Conservation (phyloP, 2,797 vertebrate genomes). For the Epinephelus malabaricus region DNA sequence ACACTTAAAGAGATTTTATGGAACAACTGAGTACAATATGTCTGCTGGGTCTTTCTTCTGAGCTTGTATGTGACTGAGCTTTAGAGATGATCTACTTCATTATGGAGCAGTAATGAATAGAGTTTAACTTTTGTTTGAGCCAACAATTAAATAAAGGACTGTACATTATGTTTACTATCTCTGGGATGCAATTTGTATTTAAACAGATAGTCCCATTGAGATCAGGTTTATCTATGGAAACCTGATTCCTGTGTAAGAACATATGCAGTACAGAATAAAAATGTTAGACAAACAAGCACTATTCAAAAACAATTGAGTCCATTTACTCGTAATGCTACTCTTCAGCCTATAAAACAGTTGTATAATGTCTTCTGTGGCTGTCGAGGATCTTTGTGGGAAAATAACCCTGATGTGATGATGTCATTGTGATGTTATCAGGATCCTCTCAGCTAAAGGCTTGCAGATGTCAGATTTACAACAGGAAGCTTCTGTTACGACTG, state of each 20-base stretch:
- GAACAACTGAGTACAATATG: constrained; percentile 17
- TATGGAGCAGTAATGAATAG: constrained; percentile 10
- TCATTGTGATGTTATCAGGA: background rate
- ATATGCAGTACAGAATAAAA: background rate
- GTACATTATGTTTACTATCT: background rate
- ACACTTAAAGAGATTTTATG: constrained; percentile 34
- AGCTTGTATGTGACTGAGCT: background rate
- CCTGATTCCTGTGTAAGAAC: background rate
- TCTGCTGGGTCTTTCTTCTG: constrained; percentile 9
- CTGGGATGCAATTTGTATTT: background rate
- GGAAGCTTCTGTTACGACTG: background rate
- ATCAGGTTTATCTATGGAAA: background rate
- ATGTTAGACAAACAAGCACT: background rate
- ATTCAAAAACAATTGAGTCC: background rate
- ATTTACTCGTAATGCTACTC: background rate
- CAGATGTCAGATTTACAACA: background rate
- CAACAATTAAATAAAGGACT: background rate
- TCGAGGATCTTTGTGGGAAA: background rate
- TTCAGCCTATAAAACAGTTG: background rate
- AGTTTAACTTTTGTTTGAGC: constrained; percentile 16
- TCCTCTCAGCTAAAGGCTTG: background rate
- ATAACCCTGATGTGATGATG: background rate
- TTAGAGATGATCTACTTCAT: constrained; percentile 13
- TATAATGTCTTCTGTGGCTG: background rate
- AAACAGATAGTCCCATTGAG: background rate